These are phyloP conservation scores for Bubo bubo DNA, from an alignment of 2,113 vertebrate species.

Conservation along the genomic window DNA sequence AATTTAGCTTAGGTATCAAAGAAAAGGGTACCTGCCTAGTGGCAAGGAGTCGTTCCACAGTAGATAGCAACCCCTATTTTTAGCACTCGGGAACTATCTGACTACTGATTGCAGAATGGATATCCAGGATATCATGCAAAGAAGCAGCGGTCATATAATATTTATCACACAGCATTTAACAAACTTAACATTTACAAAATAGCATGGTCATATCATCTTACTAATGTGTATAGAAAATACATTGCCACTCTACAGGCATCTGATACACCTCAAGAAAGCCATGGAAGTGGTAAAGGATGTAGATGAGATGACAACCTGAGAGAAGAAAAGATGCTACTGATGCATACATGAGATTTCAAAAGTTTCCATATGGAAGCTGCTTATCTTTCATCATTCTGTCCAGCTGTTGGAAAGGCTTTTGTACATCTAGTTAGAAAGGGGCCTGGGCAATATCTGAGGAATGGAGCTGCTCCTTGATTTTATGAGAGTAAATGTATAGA, in stretches of 20 bases:
- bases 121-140: background rate
- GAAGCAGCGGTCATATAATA: background rate
- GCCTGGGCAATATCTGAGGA: background rate
- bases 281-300: background rate
- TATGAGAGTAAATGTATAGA: background rate
- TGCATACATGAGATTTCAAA: background rate
- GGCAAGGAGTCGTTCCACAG: background rate
- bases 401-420: background rate
- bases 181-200: background rate
- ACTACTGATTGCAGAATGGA: background rate
- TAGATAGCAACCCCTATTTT: background rate
- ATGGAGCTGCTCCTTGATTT: background rate
- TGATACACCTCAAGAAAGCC: background rate
- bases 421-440: background rate
- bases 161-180: background rate
- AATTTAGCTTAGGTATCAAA: background rate
- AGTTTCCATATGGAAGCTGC: background rate
- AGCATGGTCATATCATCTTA: background rate
- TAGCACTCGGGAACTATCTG: background rate
- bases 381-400: background rate
- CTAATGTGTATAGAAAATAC: background rate
- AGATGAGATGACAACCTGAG: background rate
- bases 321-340: background rate
- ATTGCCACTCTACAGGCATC: background rate
- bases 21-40: background rate